Evolutionary conservation across 2,113 vertebrate genomes (phyloP), one percentile per base, ranked within the genome.

Genomic region (Dipodomys merriami): DNA sequence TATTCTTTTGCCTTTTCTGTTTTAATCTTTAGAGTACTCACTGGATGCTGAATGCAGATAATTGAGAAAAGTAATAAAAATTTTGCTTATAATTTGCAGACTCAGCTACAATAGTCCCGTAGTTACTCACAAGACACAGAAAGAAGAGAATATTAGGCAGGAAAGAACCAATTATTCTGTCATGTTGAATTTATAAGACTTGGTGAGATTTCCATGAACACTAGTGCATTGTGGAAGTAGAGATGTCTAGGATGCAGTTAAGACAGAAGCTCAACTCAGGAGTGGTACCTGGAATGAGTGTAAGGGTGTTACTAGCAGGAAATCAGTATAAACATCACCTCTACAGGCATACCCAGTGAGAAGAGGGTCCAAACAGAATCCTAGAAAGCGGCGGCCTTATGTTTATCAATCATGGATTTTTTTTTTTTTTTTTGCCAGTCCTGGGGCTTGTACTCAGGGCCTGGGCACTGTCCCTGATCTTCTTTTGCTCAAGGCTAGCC

Each of bases 1-100:
- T 23, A 49, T 79, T 91, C 94, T 18, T 84, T 64, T 85, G 67
- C 20, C 18, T 88, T 91, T 81, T 39, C 57, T 81, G 1, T 69
- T 84, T 90, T 49, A 46, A 0, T 62, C n/a, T 65, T n/a, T 64
- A 60, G 33, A 83, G 0, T 71, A 33, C 15, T 73, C 30, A 39
- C 11, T 67, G 68, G 27, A 2, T 27, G 8, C 57, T 86, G 2
- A 88, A 19, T 85, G 7, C 6, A 80, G 27, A 85, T 67, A 71
- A 88, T 11, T 33, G 57, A 93, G 18, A 30, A 91, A 90, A 85
- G 11, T 69, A 60, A 64, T 39, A 30, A 80, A 77, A 72, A 78
- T 27, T n/a, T 35, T 80, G 62, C 11, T 95, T 92, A 29, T 53
- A 69, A 62, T 12, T 77, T 39, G 22, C 74, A 77, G 11, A 1